phyloP scores from a whole-genome alignment of 2,797 vertebrate genomes.

The Salarias fasciatus region DNA sequence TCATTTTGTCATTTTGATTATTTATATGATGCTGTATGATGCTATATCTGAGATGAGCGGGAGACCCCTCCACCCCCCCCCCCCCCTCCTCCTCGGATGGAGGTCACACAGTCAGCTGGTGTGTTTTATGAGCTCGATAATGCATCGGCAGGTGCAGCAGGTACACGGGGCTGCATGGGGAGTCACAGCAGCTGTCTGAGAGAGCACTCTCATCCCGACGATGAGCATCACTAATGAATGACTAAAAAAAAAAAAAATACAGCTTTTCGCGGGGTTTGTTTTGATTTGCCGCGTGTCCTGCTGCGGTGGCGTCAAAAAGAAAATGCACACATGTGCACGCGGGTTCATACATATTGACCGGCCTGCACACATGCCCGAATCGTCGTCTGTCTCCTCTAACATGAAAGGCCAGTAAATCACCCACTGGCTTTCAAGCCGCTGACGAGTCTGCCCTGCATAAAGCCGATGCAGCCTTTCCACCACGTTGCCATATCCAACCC shows the following conservation, averaged over 20 bases:
- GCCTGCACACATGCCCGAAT: slow-evolving; percentile 28
- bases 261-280: background rate
- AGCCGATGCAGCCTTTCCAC: slow-evolving; percentile 67
- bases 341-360: too few relatives aligned
- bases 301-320: too few relatives aligned
- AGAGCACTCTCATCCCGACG: slow-evolving; percentile 19
- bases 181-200: slow-evolving; percentile 19
- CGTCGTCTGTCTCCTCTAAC: slow-evolving; percentile 29
- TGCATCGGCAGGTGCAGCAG: slow-evolving; percentile 17
- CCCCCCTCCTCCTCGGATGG: too few relatives aligned
- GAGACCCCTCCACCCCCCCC: too few relatives aligned
- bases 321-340: too few relatives aligned
- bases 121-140: slow-evolving; percentile 1
- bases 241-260: slow-evolving; percentile 40
- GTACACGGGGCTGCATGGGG: background rate
- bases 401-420: slow-evolving; percentile 66
- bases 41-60: too few relatives aligned
- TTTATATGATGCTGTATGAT: too few relatives aligned
- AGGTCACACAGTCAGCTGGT: too few relatives aligned
- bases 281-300: too few relatives aligned
- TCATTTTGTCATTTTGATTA: too few relatives aligned
- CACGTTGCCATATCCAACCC: slow-evolving; percentile 42
- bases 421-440: slow-evolving; percentile 56
- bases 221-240: slow-evolving; percentile 28
- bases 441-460: slow-evolving; percentile 65